Conservation (phyloP, 35 echinoderm and acorn worm species). For the Ophioderma brevispina region DNA sequence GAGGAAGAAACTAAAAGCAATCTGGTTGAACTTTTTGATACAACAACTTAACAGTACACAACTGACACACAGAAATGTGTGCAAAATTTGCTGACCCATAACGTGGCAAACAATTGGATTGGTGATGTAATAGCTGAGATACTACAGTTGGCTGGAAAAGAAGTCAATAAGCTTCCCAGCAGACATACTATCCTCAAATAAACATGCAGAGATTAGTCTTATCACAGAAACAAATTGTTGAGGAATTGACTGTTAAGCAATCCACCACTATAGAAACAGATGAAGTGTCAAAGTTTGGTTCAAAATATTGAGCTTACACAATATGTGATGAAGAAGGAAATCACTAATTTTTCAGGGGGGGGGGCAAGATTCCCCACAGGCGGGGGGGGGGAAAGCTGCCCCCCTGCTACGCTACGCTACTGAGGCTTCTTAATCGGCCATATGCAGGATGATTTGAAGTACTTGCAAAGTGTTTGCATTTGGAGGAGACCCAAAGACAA, state of each 20-base stretch:
- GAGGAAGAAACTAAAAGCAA: too few relatives aligned
- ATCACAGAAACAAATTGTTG: constrained; percentile 30
- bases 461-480: constrained; percentile 57
- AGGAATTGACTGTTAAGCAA: background rate
- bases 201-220: constrained; percentile 23
- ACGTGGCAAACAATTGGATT: constrained; percentile 48
- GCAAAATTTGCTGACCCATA: constrained; percentile 23
- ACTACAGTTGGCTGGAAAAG: constrained; percentile 31
- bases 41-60: constrained; percentile 9
- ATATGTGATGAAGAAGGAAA: background rate
- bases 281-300: constrained; percentile 35
- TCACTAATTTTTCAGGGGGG: background rate
- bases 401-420: constrained; percentile 19
- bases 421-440: constrained; percentile 15
- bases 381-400: constrained; percentile 1
- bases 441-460: constrained; percentile 25
- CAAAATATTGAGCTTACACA: constrained; percentile 45
- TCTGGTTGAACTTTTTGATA: constrained; percentile 42
- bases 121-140: constrained; percentile 26
- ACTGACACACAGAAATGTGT: constrained; percentile 50
- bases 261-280: constrained; percentile 52
- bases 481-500: constrained; percentile 44
- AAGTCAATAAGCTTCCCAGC: constrained; percentile 25
- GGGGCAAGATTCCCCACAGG: background rate
- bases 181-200: background rate